Percentiles rank a stretch among this genome's conserved stretches.
phyloP scores from a whole-genome alignment of 2,888 invertebrate genomes.

The Cheiracanthium punctorium region DNA sequence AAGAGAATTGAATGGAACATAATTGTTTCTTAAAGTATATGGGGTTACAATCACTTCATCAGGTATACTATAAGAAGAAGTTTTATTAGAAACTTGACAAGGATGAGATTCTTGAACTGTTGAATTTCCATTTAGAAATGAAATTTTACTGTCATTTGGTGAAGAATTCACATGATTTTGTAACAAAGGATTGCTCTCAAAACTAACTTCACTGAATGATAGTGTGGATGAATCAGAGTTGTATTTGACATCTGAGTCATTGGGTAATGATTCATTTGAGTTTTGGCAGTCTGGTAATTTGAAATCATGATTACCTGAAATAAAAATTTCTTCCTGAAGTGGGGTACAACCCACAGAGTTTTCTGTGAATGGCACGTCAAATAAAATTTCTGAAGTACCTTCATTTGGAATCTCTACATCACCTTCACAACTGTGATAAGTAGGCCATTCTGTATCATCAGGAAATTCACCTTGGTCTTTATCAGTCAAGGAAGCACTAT shows the following conservation, averaged over 20 bases:
- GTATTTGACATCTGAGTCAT: not conserved
- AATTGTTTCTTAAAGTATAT: conserved; percentile 23
- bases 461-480: not conserved
- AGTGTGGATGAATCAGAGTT: not conserved
- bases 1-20: conserved; percentile 51
- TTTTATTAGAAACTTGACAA: not conserved
- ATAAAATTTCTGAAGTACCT: not conserved
- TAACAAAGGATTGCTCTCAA: not conserved
- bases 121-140: not conserved
- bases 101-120: not conserved
- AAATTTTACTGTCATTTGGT: not conserved
- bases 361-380: not conserved
- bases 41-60: conserved; percentile 37
- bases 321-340: not conserved
- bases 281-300: not conserved
- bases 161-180: not conserved
- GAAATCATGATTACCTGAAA: not conserved
- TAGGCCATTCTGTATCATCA: not conserved
- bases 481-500: not conserved
- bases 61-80: not conserved
- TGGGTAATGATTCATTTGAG: not conserved
- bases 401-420: too few relatives aligned
- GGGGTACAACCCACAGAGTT: not conserved
- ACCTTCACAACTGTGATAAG: not conserved
- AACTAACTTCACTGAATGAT: not conserved